Base-by-base conservation (phyloP, 2,797 vertebrate species). In the Gymnodraco acuticeps region DNA sequence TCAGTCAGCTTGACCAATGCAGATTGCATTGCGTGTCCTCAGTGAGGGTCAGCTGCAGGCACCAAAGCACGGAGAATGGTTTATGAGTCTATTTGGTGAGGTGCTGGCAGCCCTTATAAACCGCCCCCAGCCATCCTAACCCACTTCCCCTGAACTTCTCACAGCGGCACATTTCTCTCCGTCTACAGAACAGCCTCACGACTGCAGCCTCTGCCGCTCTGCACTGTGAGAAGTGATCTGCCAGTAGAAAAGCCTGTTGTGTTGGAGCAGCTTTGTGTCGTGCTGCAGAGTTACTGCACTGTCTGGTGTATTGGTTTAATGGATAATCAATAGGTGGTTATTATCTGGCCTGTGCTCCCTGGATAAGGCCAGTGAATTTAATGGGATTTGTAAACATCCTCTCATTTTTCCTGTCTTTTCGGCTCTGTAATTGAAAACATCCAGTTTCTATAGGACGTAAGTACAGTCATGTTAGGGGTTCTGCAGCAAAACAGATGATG, bases 251-350 rank as follows among this genome's bases (percentile, higher is more conserved):
- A 73, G 68, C 64, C 65, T 53, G 17, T 84, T 75, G 87, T 80
- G 73, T 70, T 17, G 68, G 58, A 75, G 78, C 54, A 54, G 82
- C 80, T 79, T 69, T 74, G 65, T 87, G 83, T 75, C 52, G 66
- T 68, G 78, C 77, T 80, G 85, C 82, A 70, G 75, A 65, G 75
- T 81, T 50, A 54, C 79, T 51, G 77, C 80, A 73, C 85, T 83
- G 74, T 81, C 77, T 88, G 77, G 75, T 71, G 63, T 87, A 82
- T 88, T 56, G 85, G 70, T 90, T 91, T 94, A 92, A 95, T 94
- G 88, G 90, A 87, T 87, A 94, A 95, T 95, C 93, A 93, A 94
- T 95, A 94, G 61, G 62, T 83, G 75, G 89, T 93, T 94, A 94
- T 94, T 92, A 91, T 92, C 88, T 89, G 81, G 80, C 82, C 84